These are phyloP conservation scores for Galeopterus variegatus DNA, from an alignment of 2,113 vertebrate species.

Conservation along the genomic window DNA sequence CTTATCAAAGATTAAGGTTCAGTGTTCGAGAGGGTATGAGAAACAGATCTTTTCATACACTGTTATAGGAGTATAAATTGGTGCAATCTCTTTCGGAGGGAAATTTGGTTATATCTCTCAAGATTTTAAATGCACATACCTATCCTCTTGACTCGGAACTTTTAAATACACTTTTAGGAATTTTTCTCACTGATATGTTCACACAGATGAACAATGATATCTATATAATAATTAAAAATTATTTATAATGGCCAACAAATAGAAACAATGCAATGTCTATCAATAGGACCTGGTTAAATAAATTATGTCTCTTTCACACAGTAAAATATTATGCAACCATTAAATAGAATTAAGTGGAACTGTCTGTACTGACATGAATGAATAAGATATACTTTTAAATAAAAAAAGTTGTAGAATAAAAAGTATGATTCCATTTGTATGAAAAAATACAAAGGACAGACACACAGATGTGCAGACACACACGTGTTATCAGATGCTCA, in stretches of 20 bases:
- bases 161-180: neutral
- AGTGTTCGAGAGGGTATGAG: neutral
- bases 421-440: neutral
- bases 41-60: neutral
- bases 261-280: neutral
- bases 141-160: neutral
- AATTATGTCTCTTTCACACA: neutral
- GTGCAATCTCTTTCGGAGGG: neutral
- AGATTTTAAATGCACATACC: neutral
- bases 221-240: neutral
- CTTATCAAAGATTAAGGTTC: constrained; percentile 1
- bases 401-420: neutral
- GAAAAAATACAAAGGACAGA: neutral
- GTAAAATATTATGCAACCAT: neutral
- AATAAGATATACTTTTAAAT: constrained; percentile 28
- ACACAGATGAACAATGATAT: neutral
- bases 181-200: neutral
- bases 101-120: constrained; percentile 32
- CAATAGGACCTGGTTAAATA: neutral
- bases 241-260: constrained; percentile 30
- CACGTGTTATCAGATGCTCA: neutral
- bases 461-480: neutral
- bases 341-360: constrained; percentile 23
- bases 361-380: neutral
- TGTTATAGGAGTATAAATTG: neutral